Base-by-base conservation (phyloP, 2,113 vertebrate genomes). In the Pygoscelis adeliae region DNA sequence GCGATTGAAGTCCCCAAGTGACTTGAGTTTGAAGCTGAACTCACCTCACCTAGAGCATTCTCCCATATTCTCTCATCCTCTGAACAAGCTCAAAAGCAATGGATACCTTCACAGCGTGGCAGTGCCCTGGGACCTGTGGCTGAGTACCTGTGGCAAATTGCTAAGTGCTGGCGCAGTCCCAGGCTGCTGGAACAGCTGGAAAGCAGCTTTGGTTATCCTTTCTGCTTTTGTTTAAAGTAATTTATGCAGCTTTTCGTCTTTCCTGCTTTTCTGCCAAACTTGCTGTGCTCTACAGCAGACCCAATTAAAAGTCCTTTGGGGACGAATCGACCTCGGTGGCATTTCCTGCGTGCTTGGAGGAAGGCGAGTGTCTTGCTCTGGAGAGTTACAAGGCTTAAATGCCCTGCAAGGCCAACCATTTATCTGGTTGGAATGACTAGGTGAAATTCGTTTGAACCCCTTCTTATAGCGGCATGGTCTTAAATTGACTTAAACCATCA, bases 311-410 rank as follows among this genome's bases (percentile, higher is more conserved):
- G 49, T 38, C 46, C 49, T 47, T 4, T 63, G 26, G 65, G 71
- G 59, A 63, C 1, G 0, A 50, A 36, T 32, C 1, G 0, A 71
- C 36, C 66, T 89, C 1, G 0, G 14, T 50, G 56, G 22, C 55
- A 38, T 87, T 80, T 93, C 38, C 52, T 40, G 20, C 4, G 0
- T 63, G 15, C 69, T 42, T 83, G 44, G 13, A 81, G 44, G 44
- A 77, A 30, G 34, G 30, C 11, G 3, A 13, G 12, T 55, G 20
- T 69, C 40, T 50, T 55, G 12, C 50, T 61, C 26, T 49, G 52
- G 30, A 78, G 50, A 36, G 44, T 30, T 42, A n/a, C 21, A 50
- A 70, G 29, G 42, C 40, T 70, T 83, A 49, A 49, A 63, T 50
- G 47, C 25, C 17, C 21, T n/a, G 21, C 34, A 34, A 44, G 46